Base-by-base conservation (phyloP, 2,113 vertebrate genomes). In the Miniopterus natalensis region DNA sequence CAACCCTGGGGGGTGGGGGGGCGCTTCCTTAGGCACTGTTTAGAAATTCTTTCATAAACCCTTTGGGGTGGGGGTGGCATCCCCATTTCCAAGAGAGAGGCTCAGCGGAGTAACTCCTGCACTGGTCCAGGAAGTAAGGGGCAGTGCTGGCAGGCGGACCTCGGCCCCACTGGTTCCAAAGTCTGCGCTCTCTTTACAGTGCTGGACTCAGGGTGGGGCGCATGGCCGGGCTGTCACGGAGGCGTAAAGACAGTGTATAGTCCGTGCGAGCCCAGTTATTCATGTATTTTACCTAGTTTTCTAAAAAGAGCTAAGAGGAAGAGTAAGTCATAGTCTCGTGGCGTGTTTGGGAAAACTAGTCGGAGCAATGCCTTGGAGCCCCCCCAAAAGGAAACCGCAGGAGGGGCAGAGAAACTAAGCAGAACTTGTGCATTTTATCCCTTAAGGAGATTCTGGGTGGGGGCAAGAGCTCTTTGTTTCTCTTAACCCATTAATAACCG, bases 231-330 rank as follows among this genome's bases (percentile, higher is more conserved):
- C 29, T 71, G 29, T 57, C 12, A 1, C 0, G n/a, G 86, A 85
- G 80, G 78, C 61, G 57, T 23, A 57, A 70, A 78, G 49, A 65
- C 4, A 21, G 4, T 59, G 47, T 70, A 74, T 53, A 23, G 36
- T 11, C 0, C 47, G 2, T 1, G 36, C 49, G 47, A 92, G 51
- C 86, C 84, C 40, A 23, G 66, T 40, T 55, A 81, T 36, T 81
- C 36, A 25, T 63, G 63, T 55, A 59, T 70, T 91, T 89, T 65
- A 84, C 68, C 53, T 51, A 15, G 49, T 84, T 75, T 93, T 80
- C 53, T 92, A 57, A 51, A 68, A 70, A 63, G 36, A 94, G 42
- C n/a, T 47, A 53, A 90, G 93, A 95, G 73, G 55, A 70, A 79
- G 73, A 83, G 1, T 13, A 61, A 83, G 15, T 84, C 36, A 27